phyloP scores from a whole-genome alignment of 2,113 vertebrate species.

The Pipa parva region DNA sequence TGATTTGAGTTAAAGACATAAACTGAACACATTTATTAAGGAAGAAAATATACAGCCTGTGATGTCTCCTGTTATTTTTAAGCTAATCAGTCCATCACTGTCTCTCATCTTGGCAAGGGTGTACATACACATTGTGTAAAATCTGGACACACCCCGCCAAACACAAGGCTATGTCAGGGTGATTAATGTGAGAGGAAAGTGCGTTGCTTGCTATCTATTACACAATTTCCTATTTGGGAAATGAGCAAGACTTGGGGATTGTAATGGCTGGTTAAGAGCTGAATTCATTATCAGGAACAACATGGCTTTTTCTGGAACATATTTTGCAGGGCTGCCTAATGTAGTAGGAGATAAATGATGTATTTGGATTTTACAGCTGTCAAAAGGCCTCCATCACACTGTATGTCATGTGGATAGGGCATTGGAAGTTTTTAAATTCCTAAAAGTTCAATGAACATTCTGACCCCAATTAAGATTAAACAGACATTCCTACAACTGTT shows the following conservation, averaged over 20 bases:
- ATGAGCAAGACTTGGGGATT: not conserved
- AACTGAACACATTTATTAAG: no score
- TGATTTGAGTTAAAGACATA: no score
- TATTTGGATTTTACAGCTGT: conserved; percentile 6
- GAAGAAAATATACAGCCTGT: no score
- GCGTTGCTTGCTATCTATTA: not conserved
- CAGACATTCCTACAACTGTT: conserved; percentile 21
- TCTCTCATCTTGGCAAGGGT: no score
- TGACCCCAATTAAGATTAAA: conserved; percentile 38
- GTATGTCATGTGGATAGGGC: not conserved
- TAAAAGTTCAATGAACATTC: conserved; percentile 23
- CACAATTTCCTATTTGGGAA: not conserved
- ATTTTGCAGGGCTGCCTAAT: not conserved
- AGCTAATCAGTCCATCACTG: no score
- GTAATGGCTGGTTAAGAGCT: not conserved
- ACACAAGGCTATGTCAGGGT: not conserved
- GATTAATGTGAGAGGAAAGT: not conserved
- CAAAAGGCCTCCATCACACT: not conserved
- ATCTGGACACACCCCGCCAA: not conserved
- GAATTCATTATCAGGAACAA: not conserved
- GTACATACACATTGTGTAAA: not conserved
- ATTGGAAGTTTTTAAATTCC: conserved; percentile 23
- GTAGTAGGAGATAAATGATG: conserved; percentile 11
- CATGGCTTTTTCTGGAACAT: not conserved
- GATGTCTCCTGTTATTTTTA: no score